A percentile compares a stretch with the other conserved stretches of the same genome.
phyloP scores from a whole-genome alignment of 2,797 vertebrate genomes.

The Danio kyathit region DNA sequence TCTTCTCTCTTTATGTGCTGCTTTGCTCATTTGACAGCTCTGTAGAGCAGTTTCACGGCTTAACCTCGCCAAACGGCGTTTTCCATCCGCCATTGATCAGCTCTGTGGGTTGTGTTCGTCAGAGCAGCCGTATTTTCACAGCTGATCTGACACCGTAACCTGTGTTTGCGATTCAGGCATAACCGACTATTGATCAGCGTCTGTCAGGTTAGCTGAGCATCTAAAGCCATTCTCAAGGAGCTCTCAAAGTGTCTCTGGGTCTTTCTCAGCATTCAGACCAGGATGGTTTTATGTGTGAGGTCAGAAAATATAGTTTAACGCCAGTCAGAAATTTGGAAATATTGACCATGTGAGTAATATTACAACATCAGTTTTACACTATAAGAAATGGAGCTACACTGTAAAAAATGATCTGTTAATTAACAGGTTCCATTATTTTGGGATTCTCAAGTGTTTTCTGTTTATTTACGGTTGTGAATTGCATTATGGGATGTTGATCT shows the following conservation, averaged over 20 bases:
- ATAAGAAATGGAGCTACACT: too few species aligned
- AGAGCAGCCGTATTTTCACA: slow-evolving; percentile 11
- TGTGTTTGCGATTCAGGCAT: slow-evolving; percentile 29
- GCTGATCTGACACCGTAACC: slow-evolving; percentile 24
- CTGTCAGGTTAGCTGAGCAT: background rate
- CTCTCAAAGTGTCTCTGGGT: background rate
- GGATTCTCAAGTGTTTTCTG: too few species aligned
- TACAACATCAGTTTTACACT: too few species aligned
- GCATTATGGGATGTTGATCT: too few species aligned
- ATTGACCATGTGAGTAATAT: too few species aligned
- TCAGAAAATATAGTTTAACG: background rate
- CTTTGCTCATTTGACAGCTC: slow-evolving; percentile 27
- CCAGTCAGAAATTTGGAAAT: too few species aligned
- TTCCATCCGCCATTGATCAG: slow-evolving; percentile 34
- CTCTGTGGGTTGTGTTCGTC: slow-evolving; percentile 5
- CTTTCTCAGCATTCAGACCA: background rate
- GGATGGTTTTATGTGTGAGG: background rate
- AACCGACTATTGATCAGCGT: slow-evolving; percentile 13
- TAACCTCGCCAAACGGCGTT: background rate
- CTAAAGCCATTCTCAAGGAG: background rate
- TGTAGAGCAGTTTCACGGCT: background rate
- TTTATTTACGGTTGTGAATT: too few species aligned
- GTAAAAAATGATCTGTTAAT: too few species aligned
- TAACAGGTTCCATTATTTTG: too few species aligned
- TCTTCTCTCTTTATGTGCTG: background rate